phyloP scores from a whole-genome alignment of 1,140 invertebrate species.

The Oryzaephilus surinamensis region DNA sequence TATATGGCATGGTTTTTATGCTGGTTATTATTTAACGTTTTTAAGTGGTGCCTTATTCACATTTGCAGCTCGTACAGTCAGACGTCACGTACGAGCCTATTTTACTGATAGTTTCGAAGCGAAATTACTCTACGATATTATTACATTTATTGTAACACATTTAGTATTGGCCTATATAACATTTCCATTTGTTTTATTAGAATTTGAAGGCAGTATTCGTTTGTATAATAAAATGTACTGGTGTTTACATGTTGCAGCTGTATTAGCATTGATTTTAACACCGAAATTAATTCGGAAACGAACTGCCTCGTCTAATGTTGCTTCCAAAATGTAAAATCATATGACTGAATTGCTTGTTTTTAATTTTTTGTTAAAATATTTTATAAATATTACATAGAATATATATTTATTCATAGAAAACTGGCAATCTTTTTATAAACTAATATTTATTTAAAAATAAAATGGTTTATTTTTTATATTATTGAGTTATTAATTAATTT shows the following conservation, averaged over 20 bases:
- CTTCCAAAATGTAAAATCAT: constrained; percentile 10
- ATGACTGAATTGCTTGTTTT: constrained; percentile 8
- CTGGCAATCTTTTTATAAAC: not conserved
- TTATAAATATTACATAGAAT: not conserved
- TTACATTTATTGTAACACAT: constrained; percentile 69
- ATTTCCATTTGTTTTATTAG: constrained; percentile 81
- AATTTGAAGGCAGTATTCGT: constrained; percentile 44
- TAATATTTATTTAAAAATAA: not conserved
- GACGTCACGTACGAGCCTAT: constrained; percentile 61
- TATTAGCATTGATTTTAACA: constrained; percentile 32
- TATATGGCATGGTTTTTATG: constrained; percentile 95
- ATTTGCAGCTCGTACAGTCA: constrained; percentile 61
- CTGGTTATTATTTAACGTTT: constrained; percentile 95
- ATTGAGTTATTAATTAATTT: too few species aligned
- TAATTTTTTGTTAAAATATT: constrained; percentile 1
- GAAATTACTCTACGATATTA: constrained; percentile 64
- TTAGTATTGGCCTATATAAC: constrained; percentile 76
- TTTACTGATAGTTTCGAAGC: constrained; percentile 53
- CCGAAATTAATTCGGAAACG: constrained; percentile 29
- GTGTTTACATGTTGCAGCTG: constrained; percentile 38
- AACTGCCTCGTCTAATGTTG: constrained; percentile 7
- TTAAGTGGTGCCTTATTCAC: constrained; percentile 80
- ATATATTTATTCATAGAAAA: too few species aligned
- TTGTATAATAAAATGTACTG: constrained; percentile 37
- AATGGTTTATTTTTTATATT: too few species aligned